A percentile compares a stretch with the other conserved stretches of the same genome.
Evolutionary conservation across 2,888 invertebrate species (phyloP).

Genomic region (Ypsolopha scabrella): DNA sequence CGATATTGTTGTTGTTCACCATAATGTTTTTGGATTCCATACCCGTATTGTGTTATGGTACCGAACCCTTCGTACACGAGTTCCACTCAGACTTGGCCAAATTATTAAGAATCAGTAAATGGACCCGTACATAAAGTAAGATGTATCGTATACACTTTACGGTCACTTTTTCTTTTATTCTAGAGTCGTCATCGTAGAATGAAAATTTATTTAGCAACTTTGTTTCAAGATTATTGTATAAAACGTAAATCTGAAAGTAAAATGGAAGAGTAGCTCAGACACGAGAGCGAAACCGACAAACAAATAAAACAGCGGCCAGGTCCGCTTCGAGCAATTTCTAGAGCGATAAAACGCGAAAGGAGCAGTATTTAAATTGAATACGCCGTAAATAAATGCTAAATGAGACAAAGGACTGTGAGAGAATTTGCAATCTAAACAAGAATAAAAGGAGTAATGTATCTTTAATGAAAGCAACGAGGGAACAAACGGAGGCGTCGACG

Average conservation of each 20-base stretch:
- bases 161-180: neutral
- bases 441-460: conserved; percentile 58
- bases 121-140: too few species aligned
- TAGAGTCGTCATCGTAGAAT: neutral
- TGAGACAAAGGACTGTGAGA: conserved; percentile 61
- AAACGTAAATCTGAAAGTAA: neutral
- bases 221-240: neutral
- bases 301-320: conserved; percentile 46
- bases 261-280: conserved; percentile 17
- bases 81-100: too few species aligned
- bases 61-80: too few species aligned
- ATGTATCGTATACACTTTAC: too few species aligned
- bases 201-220: neutral
- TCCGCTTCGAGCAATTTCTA: conserved; percentile 47
- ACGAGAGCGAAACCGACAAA: conserved; percentile 48
- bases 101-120: too few species aligned
- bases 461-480: conserved; percentile 47
- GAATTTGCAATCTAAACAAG: conserved; percentile 57
- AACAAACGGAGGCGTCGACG: conserved; percentile 14
- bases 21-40: too few species aligned
- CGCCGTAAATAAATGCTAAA: conserved; percentile 64
- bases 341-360: conserved; percentile 56
- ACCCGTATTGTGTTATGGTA: too few species aligned
- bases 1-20: too few species aligned
- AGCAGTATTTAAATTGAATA: conserved; percentile 64